Percentiles rank a stretch among this genome's conserved stretches.
These are phyloP conservation scores for Nesidiocoris tenuis DNA, from an alignment of 2,888 invertebrate genomes.

Conservation along the genomic window DNA sequence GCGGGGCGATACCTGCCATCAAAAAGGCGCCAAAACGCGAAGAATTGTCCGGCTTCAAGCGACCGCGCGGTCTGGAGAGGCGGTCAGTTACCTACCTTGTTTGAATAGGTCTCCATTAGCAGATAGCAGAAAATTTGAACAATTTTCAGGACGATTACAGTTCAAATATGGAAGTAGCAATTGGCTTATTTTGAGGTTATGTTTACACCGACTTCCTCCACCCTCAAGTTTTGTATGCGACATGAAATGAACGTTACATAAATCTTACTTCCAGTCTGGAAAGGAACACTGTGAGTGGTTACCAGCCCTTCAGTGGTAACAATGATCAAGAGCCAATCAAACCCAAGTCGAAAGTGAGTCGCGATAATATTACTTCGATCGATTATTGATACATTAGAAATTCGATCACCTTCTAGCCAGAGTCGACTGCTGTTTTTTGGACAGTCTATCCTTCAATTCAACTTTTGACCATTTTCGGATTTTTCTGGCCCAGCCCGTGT, in stretches of 20 bases:
- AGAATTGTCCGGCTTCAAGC: conserved; percentile 86
- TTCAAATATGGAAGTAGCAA: too few species aligned
- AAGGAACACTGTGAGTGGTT: conserved; percentile 72
- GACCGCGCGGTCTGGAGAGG: conserved; percentile 67
- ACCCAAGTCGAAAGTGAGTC: conserved; percentile 55
- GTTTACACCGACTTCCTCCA: too few species aligned
- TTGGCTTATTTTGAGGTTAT: too few species aligned
- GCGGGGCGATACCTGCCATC: conserved; percentile 85
- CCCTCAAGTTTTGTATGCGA: too few species aligned
- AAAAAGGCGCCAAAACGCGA: conserved; percentile 80
- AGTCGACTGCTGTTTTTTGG: too few species aligned
- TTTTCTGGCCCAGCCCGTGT: conserved; percentile 58
- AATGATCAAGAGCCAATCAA: conserved; percentile 62
- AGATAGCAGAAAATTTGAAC: too few species aligned
- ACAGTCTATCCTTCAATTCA: conserved; percentile 8
- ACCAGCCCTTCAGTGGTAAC: conserved; percentile 84
- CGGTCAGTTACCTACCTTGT: conserved; percentile 53
- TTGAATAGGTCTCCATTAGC: too few species aligned
- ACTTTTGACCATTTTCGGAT: not conserved
- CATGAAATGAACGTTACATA: too few species aligned
- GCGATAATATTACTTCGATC: too few species aligned
- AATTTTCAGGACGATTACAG: too few species aligned
- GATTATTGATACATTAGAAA: not conserved
- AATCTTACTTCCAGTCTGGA: conserved; percentile 56
- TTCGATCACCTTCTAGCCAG: too few species aligned